A percentile compares a stretch with the other conserved stretches of the same genome.
Conservation (phyloP, 1,140 invertebrate species). For the Manduca sexta region DNA sequence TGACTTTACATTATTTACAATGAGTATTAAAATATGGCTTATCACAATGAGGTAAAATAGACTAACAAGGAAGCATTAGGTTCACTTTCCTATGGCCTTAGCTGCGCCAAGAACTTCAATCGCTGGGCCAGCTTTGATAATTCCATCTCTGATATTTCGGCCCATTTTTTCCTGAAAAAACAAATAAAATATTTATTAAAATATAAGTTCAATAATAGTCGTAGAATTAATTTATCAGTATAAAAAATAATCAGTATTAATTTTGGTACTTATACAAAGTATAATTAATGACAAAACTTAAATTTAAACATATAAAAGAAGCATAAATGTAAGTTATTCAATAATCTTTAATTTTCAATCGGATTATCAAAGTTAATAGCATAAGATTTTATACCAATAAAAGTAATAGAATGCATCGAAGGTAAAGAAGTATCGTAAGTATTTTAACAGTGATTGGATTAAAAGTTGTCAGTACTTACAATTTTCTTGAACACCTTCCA, state of each 20-base stretch:
- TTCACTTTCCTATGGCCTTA: constrained; percentile 9
- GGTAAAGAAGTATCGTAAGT: too few relatives aligned
- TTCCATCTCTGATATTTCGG: constrained; percentile 18
- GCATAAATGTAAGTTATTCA: too few relatives aligned
- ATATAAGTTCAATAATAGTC: background rate
- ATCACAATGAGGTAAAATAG: background rate
- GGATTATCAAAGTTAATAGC: too few relatives aligned
- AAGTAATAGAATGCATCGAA: too few relatives aligned
- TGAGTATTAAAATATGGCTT: background rate
- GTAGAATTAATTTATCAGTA: background rate
- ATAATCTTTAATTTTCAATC: too few relatives aligned
- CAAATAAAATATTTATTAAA: background rate
- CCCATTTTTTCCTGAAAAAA: constrained; percentile 23
- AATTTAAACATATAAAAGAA: too few relatives aligned
- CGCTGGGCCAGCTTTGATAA: constrained; percentile 24
- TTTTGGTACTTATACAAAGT: too few relatives aligned
- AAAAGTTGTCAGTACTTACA: constrained; percentile 18
- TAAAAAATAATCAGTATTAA: background rate
- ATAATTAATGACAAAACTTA: too few relatives aligned
- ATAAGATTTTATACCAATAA: too few relatives aligned
- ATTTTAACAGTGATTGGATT: too few relatives aligned
- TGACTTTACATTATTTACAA: background rate
- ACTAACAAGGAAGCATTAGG: background rate
- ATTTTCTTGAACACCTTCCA: constrained; percentile 32
- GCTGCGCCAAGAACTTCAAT: constrained; percentile 15